These are phyloP conservation scores for Acrossocheilus wenchowensis DNA, from an alignment of 2,797 vertebrate genomes.

Conservation along the genomic window DNA sequence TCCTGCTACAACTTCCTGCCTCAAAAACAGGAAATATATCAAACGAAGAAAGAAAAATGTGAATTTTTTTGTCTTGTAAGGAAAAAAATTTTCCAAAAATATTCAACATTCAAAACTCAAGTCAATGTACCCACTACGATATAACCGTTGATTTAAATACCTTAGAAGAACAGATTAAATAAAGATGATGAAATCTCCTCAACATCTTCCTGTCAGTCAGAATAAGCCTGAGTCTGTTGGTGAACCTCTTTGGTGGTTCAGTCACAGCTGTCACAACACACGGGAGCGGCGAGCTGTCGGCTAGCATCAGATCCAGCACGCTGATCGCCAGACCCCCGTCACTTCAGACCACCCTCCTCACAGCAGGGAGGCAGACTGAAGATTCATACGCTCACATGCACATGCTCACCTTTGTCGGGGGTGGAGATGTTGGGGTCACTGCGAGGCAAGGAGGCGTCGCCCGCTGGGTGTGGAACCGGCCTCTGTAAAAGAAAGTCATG, in stretches of 20 bases:
- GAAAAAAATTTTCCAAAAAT: neutral
- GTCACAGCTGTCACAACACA: conserved; percentile 56
- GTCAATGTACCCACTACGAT: neutral
- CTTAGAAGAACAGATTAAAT: neutral
- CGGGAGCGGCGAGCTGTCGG: conserved; percentile 34
- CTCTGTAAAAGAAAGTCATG: conserved; percentile 75
- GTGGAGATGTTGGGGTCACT: conserved; percentile 93
- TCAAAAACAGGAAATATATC: neutral
- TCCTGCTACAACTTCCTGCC: neutral
- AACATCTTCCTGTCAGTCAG: conserved; percentile 17
- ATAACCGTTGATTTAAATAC: conserved; percentile 27
- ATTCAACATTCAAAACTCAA: neutral
- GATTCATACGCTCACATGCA: conserved; percentile 3
- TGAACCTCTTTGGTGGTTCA: conserved; percentile 10
- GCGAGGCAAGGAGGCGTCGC: conserved; percentile 88
- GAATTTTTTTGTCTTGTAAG: neutral
- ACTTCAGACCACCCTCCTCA: conserved; percentile 28
- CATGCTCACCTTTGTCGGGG: conserved; percentile 90
- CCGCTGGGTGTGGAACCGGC: conserved; percentile 88
- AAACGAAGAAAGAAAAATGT: neutral
- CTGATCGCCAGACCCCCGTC: neutral
- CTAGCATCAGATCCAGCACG: conserved; percentile 20
- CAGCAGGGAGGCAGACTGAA: neutral
- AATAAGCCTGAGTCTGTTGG: conserved; percentile 18
- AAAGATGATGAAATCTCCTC: conserved; percentile 3